phyloP scores from a whole-genome alignment of 2,888 invertebrate genomes.

The Tromatobia lineatoria region DNA sequence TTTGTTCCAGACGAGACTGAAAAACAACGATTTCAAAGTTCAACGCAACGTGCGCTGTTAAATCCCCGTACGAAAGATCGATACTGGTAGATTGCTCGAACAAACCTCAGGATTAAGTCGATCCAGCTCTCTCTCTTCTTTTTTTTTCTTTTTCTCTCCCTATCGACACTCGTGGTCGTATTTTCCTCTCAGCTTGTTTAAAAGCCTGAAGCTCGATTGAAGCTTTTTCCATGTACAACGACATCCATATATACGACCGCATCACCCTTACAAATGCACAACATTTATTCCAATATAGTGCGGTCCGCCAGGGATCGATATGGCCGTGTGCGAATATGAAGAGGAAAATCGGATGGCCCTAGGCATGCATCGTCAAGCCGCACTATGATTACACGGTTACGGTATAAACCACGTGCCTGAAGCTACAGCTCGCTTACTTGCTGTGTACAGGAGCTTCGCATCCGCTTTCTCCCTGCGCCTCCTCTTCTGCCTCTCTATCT shows the following conservation, averaged over 20 bases:
- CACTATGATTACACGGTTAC: conserved; percentile 13
- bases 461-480: conserved; percentile 10
- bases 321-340: conserved; percentile 28
- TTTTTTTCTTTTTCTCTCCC: neutral
- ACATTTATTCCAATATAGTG: conserved; percentile 18
- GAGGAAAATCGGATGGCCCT: conserved; percentile 41
- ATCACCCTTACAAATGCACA: neutral
- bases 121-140: neutral
- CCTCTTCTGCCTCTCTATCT: conserved; percentile 26
- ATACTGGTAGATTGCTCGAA: conserved; percentile 37
- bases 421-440: conserved; percentile 9
- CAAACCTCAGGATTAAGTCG: conserved; percentile 25
- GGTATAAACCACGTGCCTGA: conserved; percentile 34
- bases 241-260: neutral
- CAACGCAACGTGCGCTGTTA: neutral
- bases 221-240: neutral
- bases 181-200: conserved; percentile 19
- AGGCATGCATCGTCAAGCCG: conserved; percentile 34
- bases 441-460: neutral
- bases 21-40: neutral
- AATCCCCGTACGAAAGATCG: conserved; percentile 14
- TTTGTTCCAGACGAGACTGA: neutral
- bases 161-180: conserved; percentile 20
- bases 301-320: neutral
- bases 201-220: conserved; percentile 10